Base-by-base conservation (phyloP, 1,140 invertebrate genomes). In the Pachyrhynchus sulphureomaculatus region DNA sequence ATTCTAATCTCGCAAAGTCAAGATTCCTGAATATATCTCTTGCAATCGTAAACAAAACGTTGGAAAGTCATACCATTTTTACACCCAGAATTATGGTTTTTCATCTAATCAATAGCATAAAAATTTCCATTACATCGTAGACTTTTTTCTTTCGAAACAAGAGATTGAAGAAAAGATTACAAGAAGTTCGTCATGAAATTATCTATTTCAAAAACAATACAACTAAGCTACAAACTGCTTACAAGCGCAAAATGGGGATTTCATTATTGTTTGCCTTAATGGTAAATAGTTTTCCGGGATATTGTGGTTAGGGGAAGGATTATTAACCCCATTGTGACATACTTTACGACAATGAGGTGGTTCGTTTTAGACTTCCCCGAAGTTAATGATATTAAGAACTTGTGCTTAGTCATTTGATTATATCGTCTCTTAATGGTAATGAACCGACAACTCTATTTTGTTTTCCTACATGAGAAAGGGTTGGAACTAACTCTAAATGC, bases 251-350 rank as follows among this genome's bases (percentile, higher is more conserved):
- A 24, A 45, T 45, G 48, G 21, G 42, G 42, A 9, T 45, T 45
- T 26, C 42, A 21, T 45, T 21, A 44, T 44, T 55, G 39, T 55
- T 55, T 32, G 39, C 52, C 41, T 33, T 42, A 55, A 55, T 55
- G 36, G 52, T 55, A 55, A 55, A 55, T 55, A 55, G 52, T 55
- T 55, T 55, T 55, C 52, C 52, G 52, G 52, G 37, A 55, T 42
- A 32, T 55, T 55, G 52, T 55, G 52, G 52, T 44, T 55, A 44
- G 52, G 52, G 52, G 39, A 55, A 55, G 52, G 52, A 55, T 55
- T 55, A 55, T 55, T 55, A 55, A 55, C 52, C 52, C 52, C 52
- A 55, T 55, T 55, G 52, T 55, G 39, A 42, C 37, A 55, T 49
- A 49, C 47, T 49, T 32, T 17, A 32, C 47, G 47, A 49, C 47